A percentile compares a stretch with the other conserved stretches of the same genome.
Conservation (phyloP, 2,888 invertebrate species). For the Rotaria magnacalcarata region DNA sequence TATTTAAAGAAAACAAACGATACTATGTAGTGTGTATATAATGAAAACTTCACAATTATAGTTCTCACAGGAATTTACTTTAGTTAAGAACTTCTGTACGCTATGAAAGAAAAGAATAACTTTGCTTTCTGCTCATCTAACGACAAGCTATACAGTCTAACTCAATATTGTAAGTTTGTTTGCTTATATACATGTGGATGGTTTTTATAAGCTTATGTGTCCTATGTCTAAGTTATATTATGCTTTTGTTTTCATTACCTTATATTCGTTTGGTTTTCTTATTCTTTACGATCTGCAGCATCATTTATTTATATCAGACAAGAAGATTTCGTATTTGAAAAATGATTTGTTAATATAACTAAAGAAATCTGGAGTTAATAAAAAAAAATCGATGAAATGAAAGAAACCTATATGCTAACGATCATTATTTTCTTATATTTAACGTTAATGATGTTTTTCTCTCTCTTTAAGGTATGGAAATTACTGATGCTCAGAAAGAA, state of each 20-base stretch:
- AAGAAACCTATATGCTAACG: background rate
- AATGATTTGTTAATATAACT: too few relatives aligned
- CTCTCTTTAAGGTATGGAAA: conserved; percentile 16
- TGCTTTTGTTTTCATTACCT: background rate
- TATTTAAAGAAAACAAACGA: too few relatives aligned
- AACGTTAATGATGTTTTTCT: background rate
- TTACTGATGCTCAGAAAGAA: conserved; percentile 42
- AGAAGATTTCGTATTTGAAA: too few relatives aligned
- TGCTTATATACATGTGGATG: background rate
- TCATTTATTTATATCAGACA: too few relatives aligned
- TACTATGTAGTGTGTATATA: too few relatives aligned
- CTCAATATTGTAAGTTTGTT: background rate
- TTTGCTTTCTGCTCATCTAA: background rate
- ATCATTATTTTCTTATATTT: background rate
- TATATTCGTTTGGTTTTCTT: background rate
- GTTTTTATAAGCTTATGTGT: background rate
- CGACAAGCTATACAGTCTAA: background rate
- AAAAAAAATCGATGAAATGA: too few relatives aligned
- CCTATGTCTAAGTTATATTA: background rate
- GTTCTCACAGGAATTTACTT: background rate
- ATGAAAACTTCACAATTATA: too few relatives aligned
- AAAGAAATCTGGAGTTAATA: too few relatives aligned
- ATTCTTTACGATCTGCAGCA: too few relatives aligned
- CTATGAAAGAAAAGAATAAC: background rate
- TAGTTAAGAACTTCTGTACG: background rate